phyloP scores from a whole-genome alignment of 2,113 vertebrate genomes.

The Nannospalax galili region DNA sequence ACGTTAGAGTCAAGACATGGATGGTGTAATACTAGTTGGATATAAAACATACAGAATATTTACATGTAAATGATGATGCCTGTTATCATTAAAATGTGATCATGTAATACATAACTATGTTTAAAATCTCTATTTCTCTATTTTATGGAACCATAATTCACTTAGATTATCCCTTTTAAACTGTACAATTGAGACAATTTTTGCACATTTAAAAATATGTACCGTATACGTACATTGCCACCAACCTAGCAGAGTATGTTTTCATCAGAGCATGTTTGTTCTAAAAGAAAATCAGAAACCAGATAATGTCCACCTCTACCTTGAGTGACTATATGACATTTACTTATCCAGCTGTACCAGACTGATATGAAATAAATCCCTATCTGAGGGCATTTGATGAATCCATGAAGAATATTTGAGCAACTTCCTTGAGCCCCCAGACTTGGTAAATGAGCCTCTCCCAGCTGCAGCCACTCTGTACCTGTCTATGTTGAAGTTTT shows the following conservation, averaged over 20 bases:
- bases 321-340: neutral
- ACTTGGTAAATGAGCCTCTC: neutral
- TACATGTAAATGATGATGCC: too few relatives aligned
- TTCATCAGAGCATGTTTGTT: too few relatives aligned
- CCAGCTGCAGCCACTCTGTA: neutral
- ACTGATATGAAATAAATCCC: neutral
- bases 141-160: too few relatives aligned
- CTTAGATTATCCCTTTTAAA: too few relatives aligned
- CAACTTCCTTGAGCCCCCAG: neutral
- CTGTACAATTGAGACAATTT: too few relatives aligned
- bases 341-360: neutral
- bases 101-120: too few relatives aligned
- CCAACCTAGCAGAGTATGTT: neutral
- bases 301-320: neutral
- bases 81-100: too few relatives aligned
- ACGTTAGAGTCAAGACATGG: too few relatives aligned
- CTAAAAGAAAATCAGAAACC: neutral
- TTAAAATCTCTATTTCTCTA: too few relatives aligned
- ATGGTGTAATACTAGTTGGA: too few relatives aligned
- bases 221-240: neutral
- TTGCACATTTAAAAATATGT: neutral
- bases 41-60: too few relatives aligned
- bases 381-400: neutral
- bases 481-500: too few relatives aligned
- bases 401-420: neutral